Evolutionary conservation across 2,113 vertebrate genomes (phyloP).

Genomic region (Myotis lucifugus): DNA sequence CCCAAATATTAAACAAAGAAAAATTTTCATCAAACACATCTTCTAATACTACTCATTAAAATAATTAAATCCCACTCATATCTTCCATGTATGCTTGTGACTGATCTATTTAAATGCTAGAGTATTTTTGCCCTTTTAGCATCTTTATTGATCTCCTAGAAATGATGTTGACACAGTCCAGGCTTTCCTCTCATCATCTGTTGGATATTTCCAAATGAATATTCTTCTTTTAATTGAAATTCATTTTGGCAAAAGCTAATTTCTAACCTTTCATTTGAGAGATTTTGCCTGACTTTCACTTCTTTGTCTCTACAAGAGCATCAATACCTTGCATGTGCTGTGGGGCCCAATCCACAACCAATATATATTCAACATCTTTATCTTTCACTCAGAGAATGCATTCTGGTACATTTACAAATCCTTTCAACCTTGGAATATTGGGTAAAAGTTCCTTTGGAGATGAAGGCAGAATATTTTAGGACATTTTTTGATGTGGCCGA

Average conservation of each 20-base stretch:
- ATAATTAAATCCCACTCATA: neutral
- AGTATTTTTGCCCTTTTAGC: neutral
- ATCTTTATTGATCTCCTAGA: conserved; percentile 14
- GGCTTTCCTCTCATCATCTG: neutral
- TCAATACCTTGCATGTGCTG: accelerated
- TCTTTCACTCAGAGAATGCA: neutral
- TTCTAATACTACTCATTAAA: neutral
- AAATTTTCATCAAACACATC: conserved; percentile 37
- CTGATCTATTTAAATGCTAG: neutral
- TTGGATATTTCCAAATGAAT: conserved; percentile 23
- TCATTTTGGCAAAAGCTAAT: neutral
- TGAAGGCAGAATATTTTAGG: neutral
- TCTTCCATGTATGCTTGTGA: neutral
- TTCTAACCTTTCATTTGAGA: neutral
- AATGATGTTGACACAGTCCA: neutral
- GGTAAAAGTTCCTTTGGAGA: neutral
- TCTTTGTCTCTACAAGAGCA: neutral
- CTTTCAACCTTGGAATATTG: neutral
- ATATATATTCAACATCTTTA: neutral
- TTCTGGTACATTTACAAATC: neutral
- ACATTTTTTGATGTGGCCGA: neutral
- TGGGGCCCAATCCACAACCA: neutral
- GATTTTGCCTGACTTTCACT: neutral
- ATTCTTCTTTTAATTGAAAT: conserved; percentile 29
- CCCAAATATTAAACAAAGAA: conserved; percentile 50